phyloP scores from a whole-genome alignment of 2,797 vertebrate species.

The Brachyrhaphis roseni region DNA sequence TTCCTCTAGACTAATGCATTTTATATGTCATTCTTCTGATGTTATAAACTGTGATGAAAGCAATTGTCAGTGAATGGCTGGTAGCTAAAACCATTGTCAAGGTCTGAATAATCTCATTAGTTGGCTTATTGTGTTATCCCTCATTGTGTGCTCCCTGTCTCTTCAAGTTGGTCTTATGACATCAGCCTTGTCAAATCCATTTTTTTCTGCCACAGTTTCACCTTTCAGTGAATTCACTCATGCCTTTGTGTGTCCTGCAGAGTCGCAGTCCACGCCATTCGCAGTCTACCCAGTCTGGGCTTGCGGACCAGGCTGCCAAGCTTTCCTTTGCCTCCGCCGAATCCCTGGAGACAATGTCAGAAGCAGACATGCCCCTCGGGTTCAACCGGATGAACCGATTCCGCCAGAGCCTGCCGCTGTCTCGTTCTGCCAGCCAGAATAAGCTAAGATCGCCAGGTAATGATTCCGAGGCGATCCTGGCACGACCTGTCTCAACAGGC shows the following conservation, averaged over 20 bases:
- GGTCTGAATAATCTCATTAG: constrained; percentile 66
- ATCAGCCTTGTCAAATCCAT: constrained; percentile 57
- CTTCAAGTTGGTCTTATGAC: constrained; percentile 46
- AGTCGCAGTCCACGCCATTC: constrained; percentile 95
- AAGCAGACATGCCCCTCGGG: constrained; percentile 93
- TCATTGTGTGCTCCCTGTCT: constrained; percentile 55
- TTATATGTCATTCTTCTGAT: constrained; percentile 37
- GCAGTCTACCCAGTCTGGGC: constrained; percentile 94
- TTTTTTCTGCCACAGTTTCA: constrained; percentile 50
- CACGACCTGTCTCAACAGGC: constrained; percentile 26
- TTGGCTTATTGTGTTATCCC: constrained; percentile 58
- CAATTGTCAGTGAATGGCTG: constrained; percentile 61
- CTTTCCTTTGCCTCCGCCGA: constrained; percentile 96
- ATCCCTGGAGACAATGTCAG: constrained; percentile 98
- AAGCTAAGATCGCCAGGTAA: constrained; percentile 97
- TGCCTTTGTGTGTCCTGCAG: constrained; percentile 72
- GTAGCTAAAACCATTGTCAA: constrained; percentile 58
- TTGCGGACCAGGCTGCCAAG: constrained; percentile 96
- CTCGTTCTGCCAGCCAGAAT: constrained; percentile 96
- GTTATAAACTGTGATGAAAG: constrained; percentile 39
- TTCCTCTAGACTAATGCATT: constrained; percentile 20
- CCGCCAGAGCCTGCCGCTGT: constrained; percentile 95
- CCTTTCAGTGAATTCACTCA: constrained; percentile 41
- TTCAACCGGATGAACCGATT: constrained; percentile 99
- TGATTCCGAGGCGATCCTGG: constrained; percentile 32